phyloP scores from a whole-genome alignment of 1,140 invertebrate genomes.

The Pogonomyrmex californicus region DNA sequence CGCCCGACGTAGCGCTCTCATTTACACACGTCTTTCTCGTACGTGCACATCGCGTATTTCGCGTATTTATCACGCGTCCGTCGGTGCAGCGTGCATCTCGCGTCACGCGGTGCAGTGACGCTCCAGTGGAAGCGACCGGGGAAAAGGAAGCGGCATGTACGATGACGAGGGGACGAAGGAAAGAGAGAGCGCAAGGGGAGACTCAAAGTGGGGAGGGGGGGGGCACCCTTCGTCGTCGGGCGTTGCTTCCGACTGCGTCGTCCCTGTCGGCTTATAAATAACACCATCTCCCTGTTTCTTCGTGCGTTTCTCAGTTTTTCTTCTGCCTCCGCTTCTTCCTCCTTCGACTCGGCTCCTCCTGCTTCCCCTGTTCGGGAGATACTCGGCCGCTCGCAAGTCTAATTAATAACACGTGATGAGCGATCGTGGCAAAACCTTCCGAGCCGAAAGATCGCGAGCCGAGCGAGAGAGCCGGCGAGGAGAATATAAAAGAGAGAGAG shows the following conservation, averaged over 20 bases:
- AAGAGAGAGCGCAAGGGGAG: slow-evolving; percentile 13
- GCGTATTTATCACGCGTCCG: slow-evolving; percentile 66
- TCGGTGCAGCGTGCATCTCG: slow-evolving; percentile 42
- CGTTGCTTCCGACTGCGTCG: slow-evolving; percentile 74
- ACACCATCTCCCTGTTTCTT: slow-evolving; percentile 84
- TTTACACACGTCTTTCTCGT: slow-evolving; percentile 62
- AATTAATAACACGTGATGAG: slow-evolving; percentile 86
- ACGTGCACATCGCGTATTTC: slow-evolving; percentile 64
- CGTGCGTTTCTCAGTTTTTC: slow-evolving; percentile 76
- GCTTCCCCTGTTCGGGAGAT: slow-evolving; percentile 37
- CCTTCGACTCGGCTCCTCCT: slow-evolving; percentile 3
- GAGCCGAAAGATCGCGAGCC: slow-evolving; percentile 64
- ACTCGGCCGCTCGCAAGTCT: slow-evolving; percentile 73
- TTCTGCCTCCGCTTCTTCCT: slow-evolving; percentile 67
- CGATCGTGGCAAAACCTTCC: slow-evolving; percentile 81
- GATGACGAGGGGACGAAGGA: slow-evolving; percentile 28
- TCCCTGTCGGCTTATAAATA: slow-evolving; percentile 83
- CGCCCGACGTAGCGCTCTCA: slow-evolving; percentile 55
- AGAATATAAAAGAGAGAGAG: slow-evolving; percentile 29
- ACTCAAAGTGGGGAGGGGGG: neutral
- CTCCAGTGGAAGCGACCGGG: slow-evolving; percentile 29
- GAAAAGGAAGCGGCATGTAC: neutral
- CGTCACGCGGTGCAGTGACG: slow-evolving; percentile 53
- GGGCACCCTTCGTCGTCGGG: slow-evolving; percentile 48
- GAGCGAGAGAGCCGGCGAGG: slow-evolving; percentile 20